These are phyloP conservation scores for Aphidius gifuensis DNA, from an alignment of 1,140 invertebrate genomes.

Conservation along the genomic window DNA sequence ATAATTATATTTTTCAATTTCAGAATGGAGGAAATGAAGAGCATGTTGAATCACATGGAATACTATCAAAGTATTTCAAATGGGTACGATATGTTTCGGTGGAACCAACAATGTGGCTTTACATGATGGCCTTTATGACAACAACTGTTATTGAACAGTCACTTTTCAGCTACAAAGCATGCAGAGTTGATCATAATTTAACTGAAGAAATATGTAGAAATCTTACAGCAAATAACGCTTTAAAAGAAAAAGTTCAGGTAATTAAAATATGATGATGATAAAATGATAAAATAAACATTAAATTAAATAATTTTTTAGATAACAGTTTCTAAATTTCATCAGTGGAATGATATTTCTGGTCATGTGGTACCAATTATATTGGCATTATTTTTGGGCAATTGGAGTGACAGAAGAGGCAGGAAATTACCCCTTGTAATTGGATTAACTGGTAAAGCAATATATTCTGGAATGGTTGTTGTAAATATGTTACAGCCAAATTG, in stretches of 20 bases:
- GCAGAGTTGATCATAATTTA: slow-evolving; percentile 66
- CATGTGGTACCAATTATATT: slow-evolving; percentile 69
- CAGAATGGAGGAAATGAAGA: slow-evolving; percentile 3
- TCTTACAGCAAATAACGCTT: slow-evolving; percentile 55
- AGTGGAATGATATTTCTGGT: slow-evolving; percentile 70
- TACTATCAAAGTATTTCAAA: slow-evolving; percentile 23
- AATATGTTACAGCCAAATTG: slow-evolving; percentile 64
- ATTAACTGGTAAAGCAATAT: slow-evolving; percentile 68
- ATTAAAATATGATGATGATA: slow-evolving; percentile 8
- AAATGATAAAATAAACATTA: background rate
- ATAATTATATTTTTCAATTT: background rate
- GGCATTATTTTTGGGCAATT: slow-evolving; percentile 73
- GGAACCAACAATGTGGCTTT: slow-evolving; percentile 74
- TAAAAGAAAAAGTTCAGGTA: slow-evolving; percentile 66
- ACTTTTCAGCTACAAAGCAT: slow-evolving; percentile 72
- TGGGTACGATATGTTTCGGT: slow-evolving; percentile 58
- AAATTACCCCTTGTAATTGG: slow-evolving; percentile 68
- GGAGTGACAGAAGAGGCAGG: slow-evolving; percentile 70
- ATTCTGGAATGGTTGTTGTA: slow-evolving; percentile 68
- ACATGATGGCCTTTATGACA: slow-evolving; percentile 77
- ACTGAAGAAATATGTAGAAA: slow-evolving; percentile 64
- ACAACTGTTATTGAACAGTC: slow-evolving; percentile 75
- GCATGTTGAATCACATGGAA: background rate
- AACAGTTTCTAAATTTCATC: slow-evolving; percentile 69
- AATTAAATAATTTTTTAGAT: slow-evolving; percentile 47